phyloP scores from a whole-genome alignment of 1,140 invertebrate species.

The Lucilia sericata region DNA sequence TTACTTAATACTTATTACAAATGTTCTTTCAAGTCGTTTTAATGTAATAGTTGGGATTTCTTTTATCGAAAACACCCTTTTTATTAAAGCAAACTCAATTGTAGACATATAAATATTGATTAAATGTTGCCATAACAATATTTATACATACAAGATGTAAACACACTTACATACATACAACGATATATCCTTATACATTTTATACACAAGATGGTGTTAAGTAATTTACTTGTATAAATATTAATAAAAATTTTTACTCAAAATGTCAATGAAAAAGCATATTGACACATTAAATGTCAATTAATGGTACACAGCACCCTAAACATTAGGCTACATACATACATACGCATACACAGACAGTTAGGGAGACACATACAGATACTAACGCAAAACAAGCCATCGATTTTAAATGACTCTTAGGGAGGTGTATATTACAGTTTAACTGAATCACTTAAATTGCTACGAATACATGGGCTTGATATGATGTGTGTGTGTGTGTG shows the following conservation, averaged over 20 bases:
- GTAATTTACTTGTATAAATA: neutral
- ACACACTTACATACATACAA: neutral
- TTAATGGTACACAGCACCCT: conserved; percentile 27
- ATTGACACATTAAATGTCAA: conserved; percentile 40
- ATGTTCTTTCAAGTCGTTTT: too few species aligned
- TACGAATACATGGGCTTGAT: too few species aligned
- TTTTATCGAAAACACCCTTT: too few species aligned
- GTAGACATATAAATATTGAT: neutral
- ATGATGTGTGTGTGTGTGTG: neutral
- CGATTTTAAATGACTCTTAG: neutral
- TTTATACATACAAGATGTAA: neutral
- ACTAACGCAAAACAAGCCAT: neutral
- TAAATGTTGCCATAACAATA: neutral
- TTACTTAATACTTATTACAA: too few species aligned
- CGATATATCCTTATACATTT: neutral
- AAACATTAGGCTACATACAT: neutral
- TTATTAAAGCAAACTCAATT: too few species aligned
- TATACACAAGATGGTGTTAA: neutral
- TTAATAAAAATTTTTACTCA: conserved; percentile 6
- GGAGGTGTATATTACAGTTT: too few species aligned
- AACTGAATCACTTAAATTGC: too few species aligned
- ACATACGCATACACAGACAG: neutral
- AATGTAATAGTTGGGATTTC: too few species aligned
- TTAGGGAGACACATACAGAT: neutral
- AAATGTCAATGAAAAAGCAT: conserved; percentile 25